Evolutionary conservation across 1,140 invertebrate genomes (phyloP), one percentile per base, ranked within the genome.

Genomic region (Heterodera carotae): DNA sequence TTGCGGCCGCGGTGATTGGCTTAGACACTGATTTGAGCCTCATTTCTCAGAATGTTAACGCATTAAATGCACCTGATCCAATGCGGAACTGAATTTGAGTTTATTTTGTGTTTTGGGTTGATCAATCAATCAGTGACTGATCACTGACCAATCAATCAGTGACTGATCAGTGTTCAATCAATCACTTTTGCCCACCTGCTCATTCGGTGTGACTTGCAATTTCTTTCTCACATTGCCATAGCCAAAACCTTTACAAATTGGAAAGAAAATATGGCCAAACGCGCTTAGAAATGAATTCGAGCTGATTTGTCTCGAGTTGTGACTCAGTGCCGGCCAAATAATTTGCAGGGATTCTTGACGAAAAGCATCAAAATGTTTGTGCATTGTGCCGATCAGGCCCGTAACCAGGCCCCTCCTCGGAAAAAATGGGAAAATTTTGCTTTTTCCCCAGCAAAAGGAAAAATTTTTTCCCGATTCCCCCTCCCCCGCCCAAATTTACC

Each of bases 1-100:
- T 80, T 18, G 85, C 86, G 2, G 86, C 81, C 15, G 85, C 84
- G 27, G 85, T 87, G 34, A 87, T 84, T 53, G 85, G 85, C 62
- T 87, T 87, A 12, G 86, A 88, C 53, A 87, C 85, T 60, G 84
- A 56, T 56, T 22, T 56, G 15, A 5, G 22, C 18, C 22, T 22
- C 15, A 0, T 22, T 22, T 5, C 15, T 3, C 48, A 56, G 15
- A 22, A 22, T 56, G 4, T 3, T 5, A 56, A 18, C 39, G 12
- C n/a, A 43, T 43, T 43, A 43, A 43, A 18, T 56, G 48, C 48
- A 56, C 48, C 48, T 56, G 48, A 86, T 15, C 85, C 85, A 70
- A 87, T 80, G 62, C 85, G 76, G 59, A 86, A 86, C 76, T 86
- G 48, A 56, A 56, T 56, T 56, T 56, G 48, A 22, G 12, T 43